Evolutionary conservation across 2,113 vertebrate genomes (phyloP).

Genomic region (Litocranius walleri): DNA sequence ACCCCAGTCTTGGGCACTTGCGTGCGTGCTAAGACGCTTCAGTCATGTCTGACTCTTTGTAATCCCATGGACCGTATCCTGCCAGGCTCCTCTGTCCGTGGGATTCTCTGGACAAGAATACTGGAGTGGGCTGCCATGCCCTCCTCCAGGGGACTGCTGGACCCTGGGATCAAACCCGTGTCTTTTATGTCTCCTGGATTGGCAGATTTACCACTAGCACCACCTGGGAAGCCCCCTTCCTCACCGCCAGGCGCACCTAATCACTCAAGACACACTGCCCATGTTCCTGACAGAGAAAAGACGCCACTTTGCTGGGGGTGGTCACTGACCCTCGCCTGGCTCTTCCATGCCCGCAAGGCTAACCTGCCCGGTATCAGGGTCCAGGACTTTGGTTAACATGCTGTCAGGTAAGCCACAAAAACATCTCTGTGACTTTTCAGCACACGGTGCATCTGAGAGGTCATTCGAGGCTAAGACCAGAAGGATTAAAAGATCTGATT

Average conservation of each 20-base stretch:
- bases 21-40: neutral
- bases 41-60: neutral
- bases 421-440: constrained; percentile 72
- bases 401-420: constrained; percentile 63
- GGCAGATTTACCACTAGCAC: neutral
- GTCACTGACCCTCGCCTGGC: neutral
- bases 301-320: neutral
- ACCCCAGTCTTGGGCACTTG: rapidly evolving
- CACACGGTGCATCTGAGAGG: constrained; percentile 73
- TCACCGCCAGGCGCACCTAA: rapidly evolving
- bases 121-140: neutral
- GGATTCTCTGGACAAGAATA: neutral
- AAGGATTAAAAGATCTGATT: constrained; percentile 80
- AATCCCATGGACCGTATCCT: neutral
- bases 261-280: neutral
- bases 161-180: neutral
- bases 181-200: neutral
- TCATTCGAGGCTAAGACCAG: constrained; percentile 79
- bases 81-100: neutral
- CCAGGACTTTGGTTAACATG: constrained; percentile 57
- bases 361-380: constrained; percentile 3
- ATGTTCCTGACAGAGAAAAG: rapidly evolving
- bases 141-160: neutral
- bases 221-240: neutral
- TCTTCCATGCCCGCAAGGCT: constrained; percentile 26